phyloP scores from a whole-genome alignment of 2,888 invertebrate genomes.

The Dermolepida albohirtum region DNA sequence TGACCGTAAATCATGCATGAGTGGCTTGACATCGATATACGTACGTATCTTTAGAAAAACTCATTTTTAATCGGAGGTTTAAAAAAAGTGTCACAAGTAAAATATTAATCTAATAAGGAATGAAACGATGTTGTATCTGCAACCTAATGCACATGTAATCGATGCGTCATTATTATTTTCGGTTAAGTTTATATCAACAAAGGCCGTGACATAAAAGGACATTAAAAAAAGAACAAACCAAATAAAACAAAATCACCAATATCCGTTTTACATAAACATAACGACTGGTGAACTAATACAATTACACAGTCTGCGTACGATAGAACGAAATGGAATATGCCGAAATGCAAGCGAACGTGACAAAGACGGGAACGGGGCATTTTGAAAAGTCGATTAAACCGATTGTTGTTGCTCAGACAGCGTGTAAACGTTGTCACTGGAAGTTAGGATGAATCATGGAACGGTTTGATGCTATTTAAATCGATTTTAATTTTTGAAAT shows the following conservation, averaged over 20 bases:
- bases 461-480: constrained; percentile 24
- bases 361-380: constrained; percentile 18
- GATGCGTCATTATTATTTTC: constrained; percentile 6
- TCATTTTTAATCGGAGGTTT: too few species aligned
- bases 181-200: background rate
- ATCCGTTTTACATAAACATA: constrained; percentile 40
- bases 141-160: background rate
- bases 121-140: too few species aligned
- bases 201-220: background rate
- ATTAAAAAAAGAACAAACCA: constrained; percentile 21
- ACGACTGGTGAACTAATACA: constrained; percentile 36
- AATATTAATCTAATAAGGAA: too few species aligned
- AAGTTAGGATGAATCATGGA: constrained; percentile 23
- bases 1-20: too few species aligned
- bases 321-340: background rate
- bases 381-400: constrained; percentile 49
- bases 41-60: too few species aligned
- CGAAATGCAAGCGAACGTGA: background rate
- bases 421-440: constrained; percentile 49
- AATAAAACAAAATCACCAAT: constrained; percentile 33
- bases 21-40: too few species aligned
- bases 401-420: constrained; percentile 48
- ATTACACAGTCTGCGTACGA: constrained; percentile 20
- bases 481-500: constrained; percentile 35
- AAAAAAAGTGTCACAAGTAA: too few species aligned